These are phyloP conservation scores for Hirudo medicinalis DNA, from an alignment of 1,140 invertebrate species.

Conservation along the genomic window DNA sequence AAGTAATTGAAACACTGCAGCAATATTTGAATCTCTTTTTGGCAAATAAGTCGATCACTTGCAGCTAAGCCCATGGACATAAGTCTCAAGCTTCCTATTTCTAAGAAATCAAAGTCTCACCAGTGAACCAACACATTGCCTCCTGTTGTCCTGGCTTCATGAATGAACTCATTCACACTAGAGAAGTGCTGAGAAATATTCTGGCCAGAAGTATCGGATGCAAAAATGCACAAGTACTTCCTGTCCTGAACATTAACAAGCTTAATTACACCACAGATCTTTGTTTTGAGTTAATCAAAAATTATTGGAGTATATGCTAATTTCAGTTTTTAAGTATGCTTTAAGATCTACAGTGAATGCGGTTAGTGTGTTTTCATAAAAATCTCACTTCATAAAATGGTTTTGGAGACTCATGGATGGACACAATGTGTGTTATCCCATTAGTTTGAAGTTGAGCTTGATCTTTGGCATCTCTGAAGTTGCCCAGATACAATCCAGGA, in stretches of 20 bases:
- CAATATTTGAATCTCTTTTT: neutral
- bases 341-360: neutral
- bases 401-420: constrained; percentile 82
- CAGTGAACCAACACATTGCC: constrained; percentile 90
- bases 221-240: constrained; percentile 82
- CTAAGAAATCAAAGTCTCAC: constrained; percentile 45
- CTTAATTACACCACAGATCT: neutral
- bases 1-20: constrained; percentile 18
- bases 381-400: constrained; percentile 22
- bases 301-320: neutral
- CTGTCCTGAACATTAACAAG: constrained; percentile 56
- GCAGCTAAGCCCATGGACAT: too few relatives aligned
- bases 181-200: constrained; percentile 83
- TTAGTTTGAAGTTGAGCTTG: constrained; percentile 67
- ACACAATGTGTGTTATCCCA: constrained; percentile 84
- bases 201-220: constrained; percentile 79
- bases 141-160: constrained; percentile 68
- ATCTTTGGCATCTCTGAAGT: constrained; percentile 75
- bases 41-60: neutral
- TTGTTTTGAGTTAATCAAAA: neutral
- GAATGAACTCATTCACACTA: constrained; percentile 88
- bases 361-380: neutral
- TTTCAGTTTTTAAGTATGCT: neutral
- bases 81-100: neutral
- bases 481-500: constrained; percentile 45